Conservation (phyloP, 2,888 invertebrate genomes). For the Xiphydria camelus region DNA sequence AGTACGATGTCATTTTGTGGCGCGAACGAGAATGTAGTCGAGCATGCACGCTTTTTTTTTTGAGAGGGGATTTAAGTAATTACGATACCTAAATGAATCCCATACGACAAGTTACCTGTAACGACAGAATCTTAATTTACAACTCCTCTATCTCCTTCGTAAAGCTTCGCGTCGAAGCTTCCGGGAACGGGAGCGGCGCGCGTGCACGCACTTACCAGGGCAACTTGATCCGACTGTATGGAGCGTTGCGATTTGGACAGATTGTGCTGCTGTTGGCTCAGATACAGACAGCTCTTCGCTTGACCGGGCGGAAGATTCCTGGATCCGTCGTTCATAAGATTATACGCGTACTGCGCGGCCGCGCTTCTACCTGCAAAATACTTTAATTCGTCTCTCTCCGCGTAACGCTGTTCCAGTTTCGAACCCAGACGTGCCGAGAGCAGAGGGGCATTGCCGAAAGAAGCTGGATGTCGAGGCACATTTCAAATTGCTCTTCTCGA, state of each 20-base stretch:
- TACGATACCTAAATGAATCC: constrained; percentile 56
- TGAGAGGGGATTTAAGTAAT: no score
- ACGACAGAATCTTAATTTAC: constrained; percentile 46
- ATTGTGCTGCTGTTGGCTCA: constrained; percentile 35
- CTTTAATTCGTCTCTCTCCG: not conserved
- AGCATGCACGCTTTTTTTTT: no score
- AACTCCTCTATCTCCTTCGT: constrained; percentile 4
- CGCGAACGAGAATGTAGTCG: no score
- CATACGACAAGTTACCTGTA: constrained; percentile 54
- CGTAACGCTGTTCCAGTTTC: not conserved
- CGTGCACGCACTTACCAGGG: constrained; percentile 40
- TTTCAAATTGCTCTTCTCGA: not conserved
- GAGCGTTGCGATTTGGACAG: constrained; percentile 47
- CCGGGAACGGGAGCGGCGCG: not conserved
- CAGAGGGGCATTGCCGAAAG: no score
- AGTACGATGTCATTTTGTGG: no score
- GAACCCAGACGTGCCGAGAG: not conserved
- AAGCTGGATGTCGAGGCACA: no score
- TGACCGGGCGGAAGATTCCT: constrained; percentile 36
- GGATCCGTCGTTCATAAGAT: constrained; percentile 37
- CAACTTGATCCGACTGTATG: constrained; percentile 48
- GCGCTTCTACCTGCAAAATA: constrained; percentile 23
- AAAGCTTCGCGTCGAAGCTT: no score
- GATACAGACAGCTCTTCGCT: constrained; percentile 47
- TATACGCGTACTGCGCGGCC: constrained; percentile 43